phyloP scores from a whole-genome alignment of 1,140 invertebrate species.

The Ctenoplectra terminalis region DNA sequence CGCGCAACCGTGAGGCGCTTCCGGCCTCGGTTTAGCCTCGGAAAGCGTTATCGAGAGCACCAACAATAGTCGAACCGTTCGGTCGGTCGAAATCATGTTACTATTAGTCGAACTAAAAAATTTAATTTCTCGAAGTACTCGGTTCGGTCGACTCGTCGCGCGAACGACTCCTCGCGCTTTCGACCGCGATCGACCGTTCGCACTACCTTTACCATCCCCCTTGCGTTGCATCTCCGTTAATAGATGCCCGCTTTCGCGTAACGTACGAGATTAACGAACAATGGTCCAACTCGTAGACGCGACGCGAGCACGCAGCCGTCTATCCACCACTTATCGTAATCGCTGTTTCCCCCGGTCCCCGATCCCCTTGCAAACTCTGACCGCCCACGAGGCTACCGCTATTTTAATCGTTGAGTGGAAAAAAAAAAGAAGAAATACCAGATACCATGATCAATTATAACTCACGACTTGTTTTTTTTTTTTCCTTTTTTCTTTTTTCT shows the following conservation, averaged over 20 bases:
- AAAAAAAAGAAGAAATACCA: too few species aligned
- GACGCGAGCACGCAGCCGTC: not conserved
- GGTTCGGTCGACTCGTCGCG: not conserved
- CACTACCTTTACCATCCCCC: constrained; percentile 8
- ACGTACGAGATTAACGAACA: constrained; percentile 73
- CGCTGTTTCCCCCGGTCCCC: not conserved
- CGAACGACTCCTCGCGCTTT: not conserved
- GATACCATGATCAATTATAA: too few species aligned
- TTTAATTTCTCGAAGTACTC: not conserved
- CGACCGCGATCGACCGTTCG: not conserved
- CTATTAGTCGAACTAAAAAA: not conserved
- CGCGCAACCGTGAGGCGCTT: not conserved
- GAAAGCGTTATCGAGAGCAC: not conserved
- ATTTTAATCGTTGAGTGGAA: too few species aligned
- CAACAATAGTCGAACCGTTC: not conserved
- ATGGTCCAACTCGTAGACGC: constrained; percentile 53
- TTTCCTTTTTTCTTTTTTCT: not conserved
- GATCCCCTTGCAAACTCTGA: too few species aligned
- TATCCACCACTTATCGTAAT: constrained; percentile 6
- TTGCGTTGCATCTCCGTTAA: constrained; percentile 48
- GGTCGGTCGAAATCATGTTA: not conserved
- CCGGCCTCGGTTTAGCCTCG: not conserved
- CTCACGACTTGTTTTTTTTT: too few species aligned
- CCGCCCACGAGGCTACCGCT: too few species aligned
- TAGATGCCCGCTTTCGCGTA: constrained; percentile 62